Evolutionary conservation across 2,797 vertebrate species (phyloP).

Genomic region (Gambelia wislizenii): DNA sequence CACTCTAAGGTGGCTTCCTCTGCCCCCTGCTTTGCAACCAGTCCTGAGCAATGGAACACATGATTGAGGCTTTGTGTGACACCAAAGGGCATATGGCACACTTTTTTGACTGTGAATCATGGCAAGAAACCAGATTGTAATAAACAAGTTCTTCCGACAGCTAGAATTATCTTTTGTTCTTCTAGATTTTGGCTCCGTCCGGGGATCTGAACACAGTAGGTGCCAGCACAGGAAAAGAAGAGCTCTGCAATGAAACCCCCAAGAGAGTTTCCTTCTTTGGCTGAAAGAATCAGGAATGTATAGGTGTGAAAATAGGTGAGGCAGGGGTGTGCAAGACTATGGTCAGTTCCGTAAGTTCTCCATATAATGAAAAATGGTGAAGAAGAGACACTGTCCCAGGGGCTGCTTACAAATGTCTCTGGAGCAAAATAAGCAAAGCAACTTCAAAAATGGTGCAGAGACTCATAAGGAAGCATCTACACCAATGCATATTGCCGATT

Average conservation of each 20-base stretch:
- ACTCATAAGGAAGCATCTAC: too few relatives aligned
- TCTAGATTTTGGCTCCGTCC: constrained; percentile 12
- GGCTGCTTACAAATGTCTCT: too few relatives aligned
- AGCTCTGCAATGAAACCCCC: rapidly evolving
- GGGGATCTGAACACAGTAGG: not conserved
- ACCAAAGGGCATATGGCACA: not conserved
- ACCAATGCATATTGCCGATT: too few relatives aligned
- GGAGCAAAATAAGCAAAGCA: too few relatives aligned
- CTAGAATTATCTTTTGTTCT: not conserved
- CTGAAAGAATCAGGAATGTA: not conserved
- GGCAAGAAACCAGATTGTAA: not conserved
- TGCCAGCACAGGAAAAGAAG: rapidly evolving
- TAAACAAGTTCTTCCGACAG: not conserved
- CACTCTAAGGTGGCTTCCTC: too few relatives aligned
- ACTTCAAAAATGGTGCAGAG: too few relatives aligned
- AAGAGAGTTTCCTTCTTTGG: not conserved
- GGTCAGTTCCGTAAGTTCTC: not conserved
- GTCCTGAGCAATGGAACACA: not conserved
- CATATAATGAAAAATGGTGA: too few relatives aligned
- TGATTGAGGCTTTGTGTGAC: too few relatives aligned
- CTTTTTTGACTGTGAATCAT: not conserved
- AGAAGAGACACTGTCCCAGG: too few relatives aligned
- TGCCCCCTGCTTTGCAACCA: too few relatives aligned
- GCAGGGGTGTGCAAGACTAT: rapidly evolving
- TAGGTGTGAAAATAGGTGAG: not conserved